These are phyloP conservation scores for Yoshiicerus persimilis DNA, from an alignment of 1,140 invertebrate genomes.

Conservation along the genomic window DNA sequence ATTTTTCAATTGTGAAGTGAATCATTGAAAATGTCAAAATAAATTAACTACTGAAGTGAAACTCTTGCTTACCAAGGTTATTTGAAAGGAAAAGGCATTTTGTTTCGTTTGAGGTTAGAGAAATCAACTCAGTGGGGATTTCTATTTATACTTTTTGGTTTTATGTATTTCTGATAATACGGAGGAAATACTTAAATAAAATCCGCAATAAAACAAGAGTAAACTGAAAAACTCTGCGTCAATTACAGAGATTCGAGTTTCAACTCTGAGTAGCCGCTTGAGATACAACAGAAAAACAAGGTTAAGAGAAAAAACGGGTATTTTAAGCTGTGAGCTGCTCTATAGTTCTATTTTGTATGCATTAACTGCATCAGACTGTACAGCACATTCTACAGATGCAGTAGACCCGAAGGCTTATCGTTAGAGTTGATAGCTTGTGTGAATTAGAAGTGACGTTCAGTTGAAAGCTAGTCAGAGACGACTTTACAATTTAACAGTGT, in stretches of 20 bases:
- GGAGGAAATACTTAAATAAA: not conserved
- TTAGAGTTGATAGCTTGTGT: not conserved
- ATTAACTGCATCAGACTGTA: not conserved
- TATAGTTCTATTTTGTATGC: not conserved
- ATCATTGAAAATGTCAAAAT: not conserved
- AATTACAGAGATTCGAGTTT: not conserved
- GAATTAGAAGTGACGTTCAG: not conserved
- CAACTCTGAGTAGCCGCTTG: not conserved
- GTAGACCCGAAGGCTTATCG: not conserved
- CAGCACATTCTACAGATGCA: not conserved
- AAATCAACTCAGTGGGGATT: not conserved
- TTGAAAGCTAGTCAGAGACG: not conserved
- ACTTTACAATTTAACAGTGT: not conserved
- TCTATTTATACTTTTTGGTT: not conserved
- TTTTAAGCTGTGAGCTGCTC: constrained; percentile 7
- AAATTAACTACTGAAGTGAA: not conserved
- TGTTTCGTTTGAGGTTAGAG: not conserved
- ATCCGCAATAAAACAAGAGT: not conserved
- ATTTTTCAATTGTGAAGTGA: not conserved
- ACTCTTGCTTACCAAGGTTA: not conserved
- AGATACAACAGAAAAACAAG: not conserved
- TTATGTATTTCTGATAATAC: not conserved
- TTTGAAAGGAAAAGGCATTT: not conserved
- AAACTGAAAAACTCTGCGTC: not conserved
- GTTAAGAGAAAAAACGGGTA: not conserved